Conservation (phyloP, 2,113 vertebrate genomes). For the Chlorodrepanis virens region DNA sequence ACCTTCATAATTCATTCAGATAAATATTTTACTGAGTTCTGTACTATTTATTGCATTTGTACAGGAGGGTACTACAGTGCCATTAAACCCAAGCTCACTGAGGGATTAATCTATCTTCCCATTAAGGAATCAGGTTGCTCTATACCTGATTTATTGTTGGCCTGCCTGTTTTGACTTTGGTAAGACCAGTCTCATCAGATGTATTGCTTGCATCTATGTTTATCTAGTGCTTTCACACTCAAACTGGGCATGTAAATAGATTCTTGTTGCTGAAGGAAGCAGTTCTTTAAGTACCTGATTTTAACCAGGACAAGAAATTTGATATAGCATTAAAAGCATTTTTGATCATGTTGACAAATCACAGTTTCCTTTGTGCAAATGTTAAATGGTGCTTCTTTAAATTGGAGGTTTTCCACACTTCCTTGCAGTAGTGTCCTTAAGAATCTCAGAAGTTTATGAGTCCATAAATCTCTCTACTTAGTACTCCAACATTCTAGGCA, state of each 20-base stretch:
- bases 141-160: neutral
- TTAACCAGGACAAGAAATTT: neutral
- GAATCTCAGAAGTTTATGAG: neutral
- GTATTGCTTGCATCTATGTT: neutral
- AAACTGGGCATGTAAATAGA: neutral
- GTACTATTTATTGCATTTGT: neutral
- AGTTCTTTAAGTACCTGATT: neutral
- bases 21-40: constrained; percentile 14
- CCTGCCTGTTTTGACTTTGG: neutral
- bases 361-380: neutral
- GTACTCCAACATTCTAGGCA: neutral
- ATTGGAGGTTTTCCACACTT: neutral
- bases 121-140: neutral
- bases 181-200: neutral
- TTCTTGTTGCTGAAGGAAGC: constrained; percentile 7
- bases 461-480: neutral
- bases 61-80: neutral
- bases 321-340: neutral
- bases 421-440: neutral
- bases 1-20: neutral
- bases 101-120: neutral
- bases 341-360: neutral
- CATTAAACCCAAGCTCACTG: neutral
- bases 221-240: neutral
- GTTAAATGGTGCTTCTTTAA: neutral